A percentile compares a stretch with the other conserved stretches of the same genome.
Evolutionary conservation across 2,797 vertebrate genomes (phyloP).

Genomic region (Florisuga fusca): DNA sequence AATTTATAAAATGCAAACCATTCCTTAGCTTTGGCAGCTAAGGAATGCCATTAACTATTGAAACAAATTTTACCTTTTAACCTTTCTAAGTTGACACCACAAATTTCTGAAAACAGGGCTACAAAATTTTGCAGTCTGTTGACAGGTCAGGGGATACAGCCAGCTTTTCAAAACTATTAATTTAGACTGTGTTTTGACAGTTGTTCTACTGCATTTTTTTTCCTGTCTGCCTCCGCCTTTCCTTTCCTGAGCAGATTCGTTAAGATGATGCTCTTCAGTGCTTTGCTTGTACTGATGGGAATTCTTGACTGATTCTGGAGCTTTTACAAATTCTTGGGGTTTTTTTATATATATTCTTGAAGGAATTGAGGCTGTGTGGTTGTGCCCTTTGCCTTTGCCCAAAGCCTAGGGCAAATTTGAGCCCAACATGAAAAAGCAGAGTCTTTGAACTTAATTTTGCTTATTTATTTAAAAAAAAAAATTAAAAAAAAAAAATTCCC

Average conservation of each 20-base stretch:
- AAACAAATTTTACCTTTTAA: not conserved
- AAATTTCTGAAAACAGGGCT: not conserved
- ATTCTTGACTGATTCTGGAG: not conserved
- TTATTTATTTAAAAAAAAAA: not conserved
- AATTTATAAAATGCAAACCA: not conserved
- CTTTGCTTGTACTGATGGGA: not conserved
- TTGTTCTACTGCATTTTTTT: not conserved
- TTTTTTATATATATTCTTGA: not conserved
- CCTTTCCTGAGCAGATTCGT: not conserved
- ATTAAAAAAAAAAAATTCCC: not conserved
- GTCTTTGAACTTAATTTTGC: not conserved
- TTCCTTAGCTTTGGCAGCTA: not conserved
- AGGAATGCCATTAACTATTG: not conserved
- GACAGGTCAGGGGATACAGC: not conserved
- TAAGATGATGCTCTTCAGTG: not conserved
- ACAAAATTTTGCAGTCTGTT: not conserved
- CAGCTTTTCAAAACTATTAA: not conserved
- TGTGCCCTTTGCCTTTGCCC: not conserved
- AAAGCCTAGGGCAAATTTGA: not conserved
- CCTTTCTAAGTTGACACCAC: not conserved
- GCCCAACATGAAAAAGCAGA: not conserved
- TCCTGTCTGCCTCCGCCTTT: not conserved
- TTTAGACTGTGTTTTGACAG: not conserved
- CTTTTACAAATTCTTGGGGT: not conserved
- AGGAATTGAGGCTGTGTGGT: not conserved